Percentiles rank a stretch among this genome's conserved stretches.
Evolutionary conservation across 2,797 vertebrate genomes (phyloP).

Genomic region (Fringilla coelebs): DNA sequence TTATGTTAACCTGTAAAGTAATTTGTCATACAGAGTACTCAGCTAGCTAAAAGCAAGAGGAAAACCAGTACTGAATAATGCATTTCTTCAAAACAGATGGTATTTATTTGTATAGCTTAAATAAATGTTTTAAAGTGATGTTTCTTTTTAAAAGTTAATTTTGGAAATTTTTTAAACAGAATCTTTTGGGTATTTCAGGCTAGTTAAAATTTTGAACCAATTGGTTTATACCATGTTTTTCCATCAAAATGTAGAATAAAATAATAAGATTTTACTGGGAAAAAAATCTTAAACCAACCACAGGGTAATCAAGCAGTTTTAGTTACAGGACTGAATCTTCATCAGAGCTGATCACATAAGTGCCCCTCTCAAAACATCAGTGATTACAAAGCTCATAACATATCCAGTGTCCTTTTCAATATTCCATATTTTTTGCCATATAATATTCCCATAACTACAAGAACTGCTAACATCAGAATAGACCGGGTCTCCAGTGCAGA

Average conservation of each 20-base stretch:
- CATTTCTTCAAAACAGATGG: background rate
- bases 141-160: background rate
- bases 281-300: background rate
- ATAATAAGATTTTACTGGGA: background rate
- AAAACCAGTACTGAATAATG: background rate
- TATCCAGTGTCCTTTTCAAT: background rate
- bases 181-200: accelerated
- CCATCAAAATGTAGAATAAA: background rate
- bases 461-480: background rate
- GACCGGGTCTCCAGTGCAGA: background rate
- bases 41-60: background rate
- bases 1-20: background rate
- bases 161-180: background rate
- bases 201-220: background rate
- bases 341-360: background rate
- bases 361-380: background rate
- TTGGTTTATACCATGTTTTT: background rate
- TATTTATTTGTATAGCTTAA: background rate
- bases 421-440: background rate
- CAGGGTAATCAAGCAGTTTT: background rate
- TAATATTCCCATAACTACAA: background rate
- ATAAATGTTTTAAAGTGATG: background rate
- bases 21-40: background rate
- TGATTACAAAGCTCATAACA: background rate
- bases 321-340: background rate